These are phyloP conservation scores for Aviceda subcristata DNA, from an alignment of 2,113 vertebrate species.

Conservation along the genomic window DNA sequence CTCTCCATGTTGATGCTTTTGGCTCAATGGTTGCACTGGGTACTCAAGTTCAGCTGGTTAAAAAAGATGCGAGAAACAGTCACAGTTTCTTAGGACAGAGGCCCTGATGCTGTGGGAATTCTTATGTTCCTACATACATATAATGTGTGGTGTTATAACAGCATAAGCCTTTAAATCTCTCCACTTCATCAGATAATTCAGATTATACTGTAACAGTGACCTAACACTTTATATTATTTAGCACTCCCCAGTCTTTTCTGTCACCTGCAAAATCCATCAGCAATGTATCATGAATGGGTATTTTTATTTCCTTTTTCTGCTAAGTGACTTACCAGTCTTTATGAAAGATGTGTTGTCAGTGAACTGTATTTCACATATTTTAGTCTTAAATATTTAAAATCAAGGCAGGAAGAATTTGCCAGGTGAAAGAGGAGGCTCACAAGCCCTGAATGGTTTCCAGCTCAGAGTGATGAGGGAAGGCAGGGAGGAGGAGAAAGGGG, in stretches of 20 bases:
- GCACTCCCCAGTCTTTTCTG: neutral
- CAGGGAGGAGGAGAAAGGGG: neutral
- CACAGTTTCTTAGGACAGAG: neutral
- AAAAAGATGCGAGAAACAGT: neutral
- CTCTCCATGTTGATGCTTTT: neutral
- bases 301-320: slow-evolving; percentile 11
- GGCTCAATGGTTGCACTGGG: neutral
- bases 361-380: neutral
- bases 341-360: neutral
- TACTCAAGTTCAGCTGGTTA: neutral
- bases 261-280: neutral
- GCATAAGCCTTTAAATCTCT: neutral
- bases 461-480: neutral
- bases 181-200: neutral
- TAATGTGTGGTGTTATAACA: neutral
- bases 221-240: neutral
- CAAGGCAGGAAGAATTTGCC: neutral
- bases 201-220: neutral
- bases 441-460: neutral
- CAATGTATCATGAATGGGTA: neutral
- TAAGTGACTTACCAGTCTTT: neutral
- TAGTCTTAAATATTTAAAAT: neutral
- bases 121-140: neutral
- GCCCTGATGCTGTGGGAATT: neutral
- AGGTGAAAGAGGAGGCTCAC: neutral